These are phyloP conservation scores for Lepidocyrtinus sp. DNA, from an alignment of 2,888 invertebrate species.

Conservation along the genomic window DNA sequence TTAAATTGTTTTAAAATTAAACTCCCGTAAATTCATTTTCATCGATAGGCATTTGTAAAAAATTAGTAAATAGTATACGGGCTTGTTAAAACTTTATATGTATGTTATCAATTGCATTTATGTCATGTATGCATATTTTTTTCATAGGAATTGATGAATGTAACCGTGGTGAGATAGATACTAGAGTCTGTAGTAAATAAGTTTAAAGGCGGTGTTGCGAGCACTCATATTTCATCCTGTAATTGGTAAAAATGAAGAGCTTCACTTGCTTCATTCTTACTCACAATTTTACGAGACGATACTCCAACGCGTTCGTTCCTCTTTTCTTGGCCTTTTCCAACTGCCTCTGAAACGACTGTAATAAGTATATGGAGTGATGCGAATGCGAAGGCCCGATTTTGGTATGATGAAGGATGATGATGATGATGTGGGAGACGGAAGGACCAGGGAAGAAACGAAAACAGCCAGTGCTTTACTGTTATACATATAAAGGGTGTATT, in stretches of 20 bases:
- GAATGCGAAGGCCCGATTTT: conserved; percentile 43
- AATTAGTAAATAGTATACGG: no score
- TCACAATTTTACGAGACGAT: not conserved
- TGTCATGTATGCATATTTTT: no score
- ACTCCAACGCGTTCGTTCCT: not conserved
- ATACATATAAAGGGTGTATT: conserved; percentile 9
- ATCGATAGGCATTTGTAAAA: no score
- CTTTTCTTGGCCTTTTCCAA: not conserved
- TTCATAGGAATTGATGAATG: not conserved
- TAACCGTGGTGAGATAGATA: not conserved
- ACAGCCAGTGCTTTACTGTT: conserved; percentile 22
- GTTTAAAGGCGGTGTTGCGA: not conserved
- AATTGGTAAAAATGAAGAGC: not conserved
- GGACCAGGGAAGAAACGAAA: conserved; percentile 40
- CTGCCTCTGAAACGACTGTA: no score
- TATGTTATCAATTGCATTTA: no score
- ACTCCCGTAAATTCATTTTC: no score
- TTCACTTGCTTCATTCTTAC: not conserved
- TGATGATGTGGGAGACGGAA: conserved; percentile 58
- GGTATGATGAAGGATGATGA: conserved; percentile 48
- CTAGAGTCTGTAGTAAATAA: not conserved
- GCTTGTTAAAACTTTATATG: no score
- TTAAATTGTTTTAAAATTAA: no score
- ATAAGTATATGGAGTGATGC: not conserved
- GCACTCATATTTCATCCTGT: not conserved